Evolutionary conservation across 1,140 invertebrate species (phyloP).

Genomic region (Epicauta chinensis): DNA sequence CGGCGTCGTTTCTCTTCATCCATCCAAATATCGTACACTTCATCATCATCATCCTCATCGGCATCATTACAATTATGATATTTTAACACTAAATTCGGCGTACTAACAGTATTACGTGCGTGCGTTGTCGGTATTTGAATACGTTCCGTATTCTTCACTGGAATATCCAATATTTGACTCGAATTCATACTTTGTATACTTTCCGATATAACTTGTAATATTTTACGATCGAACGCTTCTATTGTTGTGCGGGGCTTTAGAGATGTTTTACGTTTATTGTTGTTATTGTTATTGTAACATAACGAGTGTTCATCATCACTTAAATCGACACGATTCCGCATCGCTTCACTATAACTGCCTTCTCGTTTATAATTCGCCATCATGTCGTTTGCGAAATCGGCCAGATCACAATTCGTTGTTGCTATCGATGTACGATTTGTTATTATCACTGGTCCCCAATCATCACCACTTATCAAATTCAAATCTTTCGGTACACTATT

Average conservation of each 20-base stretch:
- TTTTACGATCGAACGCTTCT: slow-evolving; percentile 33
- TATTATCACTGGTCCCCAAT: slow-evolving; percentile 9
- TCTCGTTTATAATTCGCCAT: slow-evolving; percentile 34
- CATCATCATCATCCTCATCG: slow-evolving; percentile 8
- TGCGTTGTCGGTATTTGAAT: background rate
- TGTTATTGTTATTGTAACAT: slow-evolving; percentile 16
- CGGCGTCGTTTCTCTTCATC: slow-evolving; percentile 45
- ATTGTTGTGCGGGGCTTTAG: slow-evolving; percentile 23
- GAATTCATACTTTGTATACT: slow-evolving; percentile 33
- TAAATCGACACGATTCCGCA: slow-evolving; percentile 37
- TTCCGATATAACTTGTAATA: slow-evolving; percentile 40
- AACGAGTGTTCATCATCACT: slow-evolving; percentile 36
- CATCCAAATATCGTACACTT: slow-evolving; percentile 30
- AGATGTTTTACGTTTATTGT: background rate
- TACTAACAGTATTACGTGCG: slow-evolving; percentile 44
- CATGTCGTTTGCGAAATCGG: slow-evolving; percentile 38
- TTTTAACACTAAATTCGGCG: slow-evolving; percentile 54
- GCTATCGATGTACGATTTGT: slow-evolving; percentile 33
- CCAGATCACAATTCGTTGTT: slow-evolving; percentile 47
- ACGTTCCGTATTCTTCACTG: background rate
- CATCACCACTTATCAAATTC: slow-evolving; percentile 41
- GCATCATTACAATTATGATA: too few species aligned
- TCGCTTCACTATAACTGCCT: slow-evolving; percentile 39
- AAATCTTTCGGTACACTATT: slow-evolving; percentile 50
- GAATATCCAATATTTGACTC: background rate